Percentiles rank a stretch among this genome's conserved stretches.
Conservation (phyloP, 2,888 invertebrate species). For the Scelioninae gen. 1 region DNA sequence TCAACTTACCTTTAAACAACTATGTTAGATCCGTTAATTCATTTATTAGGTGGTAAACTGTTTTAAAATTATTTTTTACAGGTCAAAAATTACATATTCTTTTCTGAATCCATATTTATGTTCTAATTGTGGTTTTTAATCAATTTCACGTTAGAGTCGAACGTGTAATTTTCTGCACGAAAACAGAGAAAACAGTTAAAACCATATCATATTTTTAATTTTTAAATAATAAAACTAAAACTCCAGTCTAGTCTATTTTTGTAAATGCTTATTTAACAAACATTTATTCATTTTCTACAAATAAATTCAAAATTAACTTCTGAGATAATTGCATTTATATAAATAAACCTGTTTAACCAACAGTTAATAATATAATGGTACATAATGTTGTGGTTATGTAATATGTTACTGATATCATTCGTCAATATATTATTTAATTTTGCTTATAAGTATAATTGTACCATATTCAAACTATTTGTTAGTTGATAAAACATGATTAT, state of each 20-base stretch:
- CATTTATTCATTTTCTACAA: background rate
- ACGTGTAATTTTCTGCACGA: background rate
- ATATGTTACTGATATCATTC: background rate
- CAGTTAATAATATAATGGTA: background rate
- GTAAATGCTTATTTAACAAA: background rate
- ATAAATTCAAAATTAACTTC: background rate
- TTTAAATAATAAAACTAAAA: background rate
- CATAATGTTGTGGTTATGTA: background rate
- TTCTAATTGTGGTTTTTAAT: too few species aligned
- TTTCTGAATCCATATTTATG: too few species aligned
- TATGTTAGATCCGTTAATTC: background rate
- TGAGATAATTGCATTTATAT: background rate
- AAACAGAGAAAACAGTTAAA: background rate
- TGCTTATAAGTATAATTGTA: too few species aligned
- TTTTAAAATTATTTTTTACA: background rate
- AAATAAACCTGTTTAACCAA: conserved; percentile 1
- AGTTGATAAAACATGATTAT: background rate
- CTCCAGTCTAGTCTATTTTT: background rate
- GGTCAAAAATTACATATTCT: too few species aligned
- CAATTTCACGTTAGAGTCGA: too few species aligned
- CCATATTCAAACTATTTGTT: conserved; percentile 2
- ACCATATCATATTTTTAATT: background rate
- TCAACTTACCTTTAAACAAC: background rate
- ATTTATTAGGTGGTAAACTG: background rate
- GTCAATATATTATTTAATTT: conserved; percentile 6